Evolutionary conservation across 2,113 vertebrate species (phyloP), one percentile per base, ranked within the genome.

Genomic region (Aspidoscelis tigris): DNA sequence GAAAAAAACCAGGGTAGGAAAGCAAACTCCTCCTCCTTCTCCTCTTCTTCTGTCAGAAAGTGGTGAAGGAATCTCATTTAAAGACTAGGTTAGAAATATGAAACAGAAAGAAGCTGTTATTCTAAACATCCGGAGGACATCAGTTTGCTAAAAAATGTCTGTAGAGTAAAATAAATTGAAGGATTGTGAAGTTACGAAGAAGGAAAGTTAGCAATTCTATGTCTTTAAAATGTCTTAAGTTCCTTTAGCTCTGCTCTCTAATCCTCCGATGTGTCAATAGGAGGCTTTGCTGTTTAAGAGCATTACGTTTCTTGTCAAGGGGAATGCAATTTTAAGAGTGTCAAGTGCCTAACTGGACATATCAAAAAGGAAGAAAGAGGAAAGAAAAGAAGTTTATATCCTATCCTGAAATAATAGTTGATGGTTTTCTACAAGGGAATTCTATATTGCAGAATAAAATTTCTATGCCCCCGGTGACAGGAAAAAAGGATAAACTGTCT

Each of bases 301-400:
- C 41, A 44, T n/a, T 65, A 66, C 12, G 2, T 79, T 68, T 68
- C 22, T 24, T 79, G 22, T 79, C 61, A 68, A 79, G 64, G 43
- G 39, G 10, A 47, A 14, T 79, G 9, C 77, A 79, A n/a, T 14
- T 24, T 66, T 18, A 26, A 43, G 41, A 47, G 78, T 41, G 24
- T 79, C 78, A 79, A 68, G 78, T 41, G 64, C 61, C 66, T 47
- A 68, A 26, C 11, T 68, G 78, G 78, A 41, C 78, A 79, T 43
- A n/a, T 66, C 61, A n/a, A 44, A 65, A 22, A 61, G 47, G 26
- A 22, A 65, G 9, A 78, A 22, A 24, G 58, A 50, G 33, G 33
- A 33, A 33, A 33, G 33, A 33, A 39, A 33, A 21, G 11, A 68
- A 47, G 41, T 66, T 78, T 68, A 66, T 66, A 24, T 9, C 78